Evolutionary conservation across 2,113 vertebrate species (phyloP), one percentile per base, ranked within the genome.

Genomic region (Rana temporaria): DNA sequence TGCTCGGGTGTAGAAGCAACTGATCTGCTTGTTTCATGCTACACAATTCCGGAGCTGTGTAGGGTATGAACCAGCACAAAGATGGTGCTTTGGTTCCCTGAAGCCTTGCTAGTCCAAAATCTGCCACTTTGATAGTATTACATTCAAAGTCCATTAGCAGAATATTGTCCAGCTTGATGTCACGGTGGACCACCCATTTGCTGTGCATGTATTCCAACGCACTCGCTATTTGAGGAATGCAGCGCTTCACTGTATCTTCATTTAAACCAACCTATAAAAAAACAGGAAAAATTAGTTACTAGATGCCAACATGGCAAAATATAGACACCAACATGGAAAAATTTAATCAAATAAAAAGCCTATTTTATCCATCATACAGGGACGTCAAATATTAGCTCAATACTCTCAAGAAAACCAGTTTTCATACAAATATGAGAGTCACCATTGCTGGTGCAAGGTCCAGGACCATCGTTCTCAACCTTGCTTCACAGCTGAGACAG

Each of bases 131-230:
- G 84, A 30, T 3, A 1, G 1, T 30, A 30, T 30, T 30, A 30
- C 26, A 30, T 30, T 88, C 91, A 0, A 85, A 90, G 73, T 98
- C 96, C 0, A 96, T 90, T 18, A 98, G 93, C 17, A 98, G 93
- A 71, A 98, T 93, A 0, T 98, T 98, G 87, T 98, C 96, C 0
- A 96, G 97, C 84, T 98, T 98, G 60, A 98, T 87, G 11, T 98
- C 97, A 0, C 96, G 92, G 85, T 98, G 97, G 64, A 98, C 96
- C 14, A 98, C 90, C 20, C 95, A 84, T 93, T 3, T 30, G 79
- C 90, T 91, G 90, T 98, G 97, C 86, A 98, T 94, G 87, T 96
- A 95, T 83, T 95, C 95, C 90, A 98, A 89, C 0, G 97, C 97
- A 0, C 94, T 95, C 78, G 95, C 90, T 0, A 98, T 90, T 90